Percentiles rank a stretch among this genome's conserved stretches.
Conservation (phyloP, 1,140 invertebrate species). For the Babylonia areolata region DNA sequence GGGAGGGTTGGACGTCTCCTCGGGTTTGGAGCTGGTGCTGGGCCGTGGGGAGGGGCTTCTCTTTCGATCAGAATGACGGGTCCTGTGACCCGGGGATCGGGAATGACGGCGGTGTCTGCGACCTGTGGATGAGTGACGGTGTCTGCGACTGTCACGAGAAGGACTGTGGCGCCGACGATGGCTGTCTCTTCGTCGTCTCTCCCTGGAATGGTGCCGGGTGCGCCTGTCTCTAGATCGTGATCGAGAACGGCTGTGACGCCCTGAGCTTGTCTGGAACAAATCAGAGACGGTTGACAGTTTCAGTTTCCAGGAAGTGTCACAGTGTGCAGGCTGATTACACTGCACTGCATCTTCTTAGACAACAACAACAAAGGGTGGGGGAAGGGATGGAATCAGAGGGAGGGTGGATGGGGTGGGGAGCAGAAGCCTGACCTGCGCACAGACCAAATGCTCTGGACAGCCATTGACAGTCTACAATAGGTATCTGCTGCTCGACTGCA, state of each 20-base stretch:
- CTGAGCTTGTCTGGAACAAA: background rate
- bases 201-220: background rate
- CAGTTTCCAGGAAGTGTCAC: no score
- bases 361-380: no score
- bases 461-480: no score
- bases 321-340: no score
- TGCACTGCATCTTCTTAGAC: no score
- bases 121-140: background rate
- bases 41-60: background rate
- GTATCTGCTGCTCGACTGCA: no score
- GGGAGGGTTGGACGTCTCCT: background rate
- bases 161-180: background rate
- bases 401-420: no score
- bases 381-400: no score
- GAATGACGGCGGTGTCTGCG: background rate
- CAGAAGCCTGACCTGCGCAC: no score
- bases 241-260: background rate
- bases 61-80: background rate
- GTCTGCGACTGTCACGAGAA: background rate
- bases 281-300: no score
- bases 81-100: background rate
- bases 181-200: background rate
- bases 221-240: background rate
- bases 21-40: background rate
- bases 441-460: no score